Evolutionary conservation across 2,797 vertebrate genomes (phyloP).

Genomic region (Lateolabrax maculatus): DNA sequence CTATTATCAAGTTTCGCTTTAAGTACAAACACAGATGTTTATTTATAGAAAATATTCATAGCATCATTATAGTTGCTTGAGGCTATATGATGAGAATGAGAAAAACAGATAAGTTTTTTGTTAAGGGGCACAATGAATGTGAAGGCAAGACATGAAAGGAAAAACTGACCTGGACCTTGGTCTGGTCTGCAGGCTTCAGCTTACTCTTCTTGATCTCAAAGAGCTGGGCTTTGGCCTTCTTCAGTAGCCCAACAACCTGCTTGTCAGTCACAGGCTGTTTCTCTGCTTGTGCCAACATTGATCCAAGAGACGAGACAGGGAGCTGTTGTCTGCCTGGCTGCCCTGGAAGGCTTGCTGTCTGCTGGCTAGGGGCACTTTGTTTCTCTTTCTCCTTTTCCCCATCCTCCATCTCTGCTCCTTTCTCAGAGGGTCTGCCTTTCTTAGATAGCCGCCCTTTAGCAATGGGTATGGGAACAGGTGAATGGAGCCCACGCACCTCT

Average conservation of each 20-base stretch:
- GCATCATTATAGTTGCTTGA: conserved; percentile 55
- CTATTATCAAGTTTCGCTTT: conserved; percentile 76
- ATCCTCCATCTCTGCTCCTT: conserved; percentile 86
- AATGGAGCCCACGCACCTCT: conserved; percentile 81
- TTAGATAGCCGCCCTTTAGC: conserved; percentile 90
- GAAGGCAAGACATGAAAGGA: background rate
- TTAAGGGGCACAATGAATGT: conserved; percentile 9
- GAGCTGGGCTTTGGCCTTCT: conserved; percentile 97
- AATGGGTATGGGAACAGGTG: conserved; percentile 64
- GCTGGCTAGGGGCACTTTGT: conserved; percentile 74
- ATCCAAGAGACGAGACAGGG: conserved; percentile 91
- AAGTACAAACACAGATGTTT: conserved; percentile 64
- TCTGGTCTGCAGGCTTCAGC: conserved; percentile 93
- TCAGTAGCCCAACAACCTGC: conserved; percentile 94
- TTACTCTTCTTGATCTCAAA: conserved; percentile 98
- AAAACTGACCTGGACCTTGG: conserved; percentile 94
- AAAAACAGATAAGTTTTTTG: conserved; percentile 33
- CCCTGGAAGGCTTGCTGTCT: conserved; percentile 71
- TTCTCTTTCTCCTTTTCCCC: conserved; percentile 86
- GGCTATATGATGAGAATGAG: conserved; percentile 35
- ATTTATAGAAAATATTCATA: conserved; percentile 66
- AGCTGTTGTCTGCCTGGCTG: conserved; percentile 88
- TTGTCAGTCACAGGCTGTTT: conserved; percentile 96
- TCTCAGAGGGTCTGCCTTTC: conserved; percentile 88
- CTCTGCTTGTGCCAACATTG: conserved; percentile 93